Evolutionary conservation across 2,113 vertebrate genomes (phyloP), one percentile per base, ranked within the genome.

Genomic region (Phaethon lepturus): DNA sequence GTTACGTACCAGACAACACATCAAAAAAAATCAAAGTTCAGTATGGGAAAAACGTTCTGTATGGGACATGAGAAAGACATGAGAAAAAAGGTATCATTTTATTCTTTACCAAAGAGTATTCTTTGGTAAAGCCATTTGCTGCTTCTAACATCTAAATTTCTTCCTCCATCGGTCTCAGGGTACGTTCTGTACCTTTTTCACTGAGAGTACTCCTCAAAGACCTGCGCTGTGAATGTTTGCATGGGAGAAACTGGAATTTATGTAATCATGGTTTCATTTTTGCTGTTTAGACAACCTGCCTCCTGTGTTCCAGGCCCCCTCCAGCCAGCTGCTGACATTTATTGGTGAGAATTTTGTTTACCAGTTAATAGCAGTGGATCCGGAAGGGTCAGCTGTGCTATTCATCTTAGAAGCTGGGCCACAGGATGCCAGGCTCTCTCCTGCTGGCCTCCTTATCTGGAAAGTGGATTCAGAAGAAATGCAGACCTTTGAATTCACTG

Each of bases 281-380:
- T 94, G 94, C 78, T 91, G 85, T 93, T 95, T 95, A 93, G 98
- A 98, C 93, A 99, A 99, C 91, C 93, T 97, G 92, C 98, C 98
- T 17, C 98, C 98, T 38, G 90, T 97, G 62, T 98, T 99, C 97
- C 98, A 98, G 94, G 94, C 28, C 40, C 98, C 98, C 45, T 94
- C 87, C 56, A 95, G 76, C 29, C 79, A 91, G 86, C 97, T 99
- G 84, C 96, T 95, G 92, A 98, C 98, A 6, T 99, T 99, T 78
- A 87, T 96, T 40, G 98, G 98, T 50, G 98, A 98, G 97, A 98
- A 98, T 95, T 99, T 99, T 92, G 98, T 99, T 96, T 99, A 99
- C 97, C 98, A 99, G 97, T 96, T 99, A 22, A 84, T 96, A 14
- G 98, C 98, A 4, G 97, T 77, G 9, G 99, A 98, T 97, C 98